phyloP scores from a whole-genome alignment of 2,888 invertebrate species.

The Unio pictorum region DNA sequence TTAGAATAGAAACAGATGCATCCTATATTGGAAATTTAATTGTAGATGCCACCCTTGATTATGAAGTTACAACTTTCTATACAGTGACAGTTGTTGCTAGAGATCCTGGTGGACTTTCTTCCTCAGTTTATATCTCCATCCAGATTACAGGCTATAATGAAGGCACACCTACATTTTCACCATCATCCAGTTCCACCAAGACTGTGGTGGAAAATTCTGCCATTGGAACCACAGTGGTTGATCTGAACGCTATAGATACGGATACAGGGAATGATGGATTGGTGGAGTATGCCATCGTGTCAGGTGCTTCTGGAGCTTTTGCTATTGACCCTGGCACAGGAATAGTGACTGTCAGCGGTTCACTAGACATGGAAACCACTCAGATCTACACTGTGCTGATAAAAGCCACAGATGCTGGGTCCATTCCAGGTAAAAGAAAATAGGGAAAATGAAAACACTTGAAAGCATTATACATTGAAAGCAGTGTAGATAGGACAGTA shows the following conservation, averaged over 20 bases:
- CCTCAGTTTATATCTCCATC: conserved; percentile 41
- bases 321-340: conserved; percentile 43
- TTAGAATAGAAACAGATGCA: conserved; percentile 30
- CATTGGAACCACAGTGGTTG: conserved; percentile 30
- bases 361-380: conserved; percentile 48
- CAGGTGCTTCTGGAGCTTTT: conserved; percentile 41
- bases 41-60: conserved; percentile 49
- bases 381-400: conserved; percentile 32
- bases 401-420: conserved; percentile 37
- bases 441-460: too few relatives aligned
- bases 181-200: conserved; percentile 22
- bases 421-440: conserved; percentile 15
- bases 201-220: conserved; percentile 37
- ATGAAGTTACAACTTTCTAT: conserved; percentile 74
- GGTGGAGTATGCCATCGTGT: conserved; percentile 42
- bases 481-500: too few relatives aligned
- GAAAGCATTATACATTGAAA: too few relatives aligned
- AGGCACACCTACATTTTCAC: conserved; percentile 33
- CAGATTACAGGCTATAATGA: conserved; percentile 44
- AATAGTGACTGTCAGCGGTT: conserved; percentile 27
- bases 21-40: conserved; percentile 33
- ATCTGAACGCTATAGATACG: conserved; percentile 45
- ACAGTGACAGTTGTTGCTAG: conserved; percentile 83
- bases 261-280: conserved; percentile 48
- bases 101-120: conserved; percentile 70